Base-by-base conservation (phyloP, 2,797 vertebrate species). In the Scomberomorus guttatus region DNA sequence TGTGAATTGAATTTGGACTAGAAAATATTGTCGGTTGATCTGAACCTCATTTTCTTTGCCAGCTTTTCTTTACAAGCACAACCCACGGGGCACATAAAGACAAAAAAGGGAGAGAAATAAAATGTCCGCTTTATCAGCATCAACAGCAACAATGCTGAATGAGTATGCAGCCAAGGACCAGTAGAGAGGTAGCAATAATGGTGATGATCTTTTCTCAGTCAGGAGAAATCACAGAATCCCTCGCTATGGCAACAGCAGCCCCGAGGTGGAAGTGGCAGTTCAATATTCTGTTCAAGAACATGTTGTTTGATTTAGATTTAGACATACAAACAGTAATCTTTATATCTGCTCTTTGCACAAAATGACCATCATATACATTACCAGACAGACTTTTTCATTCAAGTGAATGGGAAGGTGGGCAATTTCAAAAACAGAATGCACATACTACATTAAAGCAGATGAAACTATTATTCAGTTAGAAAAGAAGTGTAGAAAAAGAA, bases 161-260 rank as follows among this genome's bases (percentile, higher is more conserved):
- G 34, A 22, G 48, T 39, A 6, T 8, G 27, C 42, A 13, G 24
- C 50, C 37, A 42, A 54, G 37, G 18, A 58, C 25, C 6, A 44
- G 10, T 7, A 39, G 12, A 34, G 71, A 29, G n/a, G 3, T 14
- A 62, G 2, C 7, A 22, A 58, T 14, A 54, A 60, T 12, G n/a
- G 24, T 51, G 4, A 27, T 48, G 54, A 37, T 58, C 27, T 48
- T 65, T 70, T 58, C 52, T 37, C 34, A 52, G n/a, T 20, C 7
- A 7, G 50, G 0, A 63, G 11, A 39, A 54, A 46, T 62, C 18
- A 64, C 15, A 42, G 15, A 58, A 18, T 27, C 11, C 32, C 32
- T 60, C 15, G 5, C 29, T 24, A 29, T 54, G 46, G 54, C 46
- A 70, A 58, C 72, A 70, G 1, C 12, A 62, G 71, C 11, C 12